Evolutionary conservation across 2,797 vertebrate species (phyloP).

Genomic region (Xyrichtys novacula): DNA sequence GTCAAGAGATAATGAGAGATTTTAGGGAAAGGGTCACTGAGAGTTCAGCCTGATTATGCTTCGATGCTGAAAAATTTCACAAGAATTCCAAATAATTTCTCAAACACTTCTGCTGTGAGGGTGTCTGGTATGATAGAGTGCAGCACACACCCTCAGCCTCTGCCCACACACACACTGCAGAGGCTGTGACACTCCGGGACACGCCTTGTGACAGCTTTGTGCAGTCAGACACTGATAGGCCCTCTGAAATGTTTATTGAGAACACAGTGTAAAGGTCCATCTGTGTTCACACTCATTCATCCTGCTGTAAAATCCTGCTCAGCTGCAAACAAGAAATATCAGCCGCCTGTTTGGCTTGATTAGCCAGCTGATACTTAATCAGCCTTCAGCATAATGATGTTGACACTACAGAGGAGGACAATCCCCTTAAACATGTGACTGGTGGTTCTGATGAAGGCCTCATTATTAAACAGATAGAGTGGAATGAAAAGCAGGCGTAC

Average conservation of each 20-base stretch:
- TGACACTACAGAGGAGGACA: constrained; percentile 8
- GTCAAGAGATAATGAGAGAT: not conserved
- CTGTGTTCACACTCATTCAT: constrained; percentile 31
- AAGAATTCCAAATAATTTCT: not conserved
- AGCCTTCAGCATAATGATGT: not conserved
- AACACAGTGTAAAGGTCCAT: constrained; percentile 43
- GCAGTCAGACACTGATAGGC: constrained; percentile 2
- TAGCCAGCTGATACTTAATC: constrained; percentile 13
- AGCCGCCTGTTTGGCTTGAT: not conserved
- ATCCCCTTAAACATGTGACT: constrained; percentile 24
- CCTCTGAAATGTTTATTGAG: constrained; percentile 29
- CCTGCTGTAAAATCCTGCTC: constrained; percentile 14
- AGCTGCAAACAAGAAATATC: constrained; percentile 17
- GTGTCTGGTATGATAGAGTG: constrained; percentile 15
- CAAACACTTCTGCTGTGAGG: not conserved
- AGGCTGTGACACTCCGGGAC: constrained; percentile 17
- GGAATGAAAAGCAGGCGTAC: constrained; percentile 7
- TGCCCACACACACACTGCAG: not conserved
- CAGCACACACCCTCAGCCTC: constrained; percentile 10
- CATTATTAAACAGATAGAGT: not conserved
- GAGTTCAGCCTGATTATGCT: not conserved
- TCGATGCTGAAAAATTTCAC: not conserved
- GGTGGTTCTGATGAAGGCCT: constrained; percentile 25
- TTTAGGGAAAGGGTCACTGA: not conserved
- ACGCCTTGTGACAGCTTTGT: constrained; percentile 23